Evolutionary conservation across 2,113 vertebrate species (phyloP).

Genomic region (Blennius ocellaris): DNA sequence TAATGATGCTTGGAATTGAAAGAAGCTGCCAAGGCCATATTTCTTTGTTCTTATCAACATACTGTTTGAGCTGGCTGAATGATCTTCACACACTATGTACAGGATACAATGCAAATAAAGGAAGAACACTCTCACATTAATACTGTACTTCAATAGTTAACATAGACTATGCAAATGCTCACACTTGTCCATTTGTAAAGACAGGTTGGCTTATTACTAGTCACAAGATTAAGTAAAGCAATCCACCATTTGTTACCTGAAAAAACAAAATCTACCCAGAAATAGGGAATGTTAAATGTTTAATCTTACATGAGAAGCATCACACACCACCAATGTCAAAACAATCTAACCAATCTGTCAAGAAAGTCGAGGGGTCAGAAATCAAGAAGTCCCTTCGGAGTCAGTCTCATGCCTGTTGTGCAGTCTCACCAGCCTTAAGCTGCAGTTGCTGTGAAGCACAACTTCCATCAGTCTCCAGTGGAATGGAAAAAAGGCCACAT

Average conservation of each 20-base stretch:
- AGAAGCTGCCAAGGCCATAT: too few relatives aligned
- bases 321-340: constrained; percentile 9
- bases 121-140: too few relatives aligned
- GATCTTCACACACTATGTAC: too few relatives aligned
- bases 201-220: too few relatives aligned
- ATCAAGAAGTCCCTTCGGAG: constrained; percentile 44
- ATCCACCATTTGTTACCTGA: too few relatives aligned
- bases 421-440: constrained; percentile 20
- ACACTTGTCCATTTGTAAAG: too few relatives aligned
- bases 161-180: too few relatives aligned
- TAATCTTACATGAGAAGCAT: constrained; percentile 20
- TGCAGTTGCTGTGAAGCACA: constrained; percentile 29
- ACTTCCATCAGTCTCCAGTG: constrained; percentile 52
- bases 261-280: background rate
- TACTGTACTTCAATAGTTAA: too few relatives aligned
- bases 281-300: constrained; percentile 4
- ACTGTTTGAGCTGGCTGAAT: too few relatives aligned
- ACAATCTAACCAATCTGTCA: constrained; percentile 41
- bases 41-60: too few relatives aligned
- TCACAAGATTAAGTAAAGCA: too few relatives aligned
- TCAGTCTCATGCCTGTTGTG: constrained; percentile 43
- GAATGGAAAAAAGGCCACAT: constrained; percentile 60
- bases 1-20: background rate
- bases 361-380: constrained; percentile 34
- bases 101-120: too few relatives aligned